Evolutionary conservation across 2,797 vertebrate species (phyloP).

Genomic region (Gallirallus australis): DNA sequence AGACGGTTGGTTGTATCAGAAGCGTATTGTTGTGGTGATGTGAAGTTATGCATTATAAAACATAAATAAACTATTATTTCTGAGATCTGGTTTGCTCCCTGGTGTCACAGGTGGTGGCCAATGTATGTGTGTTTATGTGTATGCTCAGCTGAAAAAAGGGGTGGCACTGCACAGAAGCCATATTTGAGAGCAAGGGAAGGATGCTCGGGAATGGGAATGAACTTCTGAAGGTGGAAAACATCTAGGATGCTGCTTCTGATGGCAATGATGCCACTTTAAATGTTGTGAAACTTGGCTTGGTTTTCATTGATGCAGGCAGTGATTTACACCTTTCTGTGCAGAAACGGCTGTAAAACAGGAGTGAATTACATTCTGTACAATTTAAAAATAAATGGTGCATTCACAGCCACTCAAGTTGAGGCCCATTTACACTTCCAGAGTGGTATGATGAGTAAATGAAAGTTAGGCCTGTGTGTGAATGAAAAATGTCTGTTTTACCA

Average conservation of each 20-base stretch:
- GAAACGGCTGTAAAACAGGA: conserved; percentile 46
- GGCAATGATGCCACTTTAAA: background rate
- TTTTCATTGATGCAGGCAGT: conserved; percentile 12
- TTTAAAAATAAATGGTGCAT: conserved; percentile 51
- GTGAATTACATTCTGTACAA: conserved; percentile 45
- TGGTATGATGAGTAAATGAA: conserved; percentile 48
- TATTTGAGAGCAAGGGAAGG: background rate
- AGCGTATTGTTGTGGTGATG: accelerated
- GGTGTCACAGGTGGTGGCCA: background rate
- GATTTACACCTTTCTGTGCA: conserved; percentile 40
- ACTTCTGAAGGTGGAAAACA: background rate
- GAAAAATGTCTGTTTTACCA: conserved; percentile 47
- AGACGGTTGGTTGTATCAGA: background rate
- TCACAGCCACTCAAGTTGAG: conserved; percentile 26
- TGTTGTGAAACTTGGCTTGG: background rate
- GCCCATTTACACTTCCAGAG: conserved; percentile 57
- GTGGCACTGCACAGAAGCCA: background rate
- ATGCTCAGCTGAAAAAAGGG: background rate
- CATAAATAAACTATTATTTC: background rate
- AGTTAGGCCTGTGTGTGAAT: conserved; percentile 45
- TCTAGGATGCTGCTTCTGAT: background rate
- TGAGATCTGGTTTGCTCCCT: background rate
- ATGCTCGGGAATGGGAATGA: background rate
- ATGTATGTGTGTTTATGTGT: background rate
- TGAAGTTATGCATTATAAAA: background rate